phyloP scores from a whole-genome alignment of 1,140 invertebrate species.

The Euwallacea fornicatus region DNA sequence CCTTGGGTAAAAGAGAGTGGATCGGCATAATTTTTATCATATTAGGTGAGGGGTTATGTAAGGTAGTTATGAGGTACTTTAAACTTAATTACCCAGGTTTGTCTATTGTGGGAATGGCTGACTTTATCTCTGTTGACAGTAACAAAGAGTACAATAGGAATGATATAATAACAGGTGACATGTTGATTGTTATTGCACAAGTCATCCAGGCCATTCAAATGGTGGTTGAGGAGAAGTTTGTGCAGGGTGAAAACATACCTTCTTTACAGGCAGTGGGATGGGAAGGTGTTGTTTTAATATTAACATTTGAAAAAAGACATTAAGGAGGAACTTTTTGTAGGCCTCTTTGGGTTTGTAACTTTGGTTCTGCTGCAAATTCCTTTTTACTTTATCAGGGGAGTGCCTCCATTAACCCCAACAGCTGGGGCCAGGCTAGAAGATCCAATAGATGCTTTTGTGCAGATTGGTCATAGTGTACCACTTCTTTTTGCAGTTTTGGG shows the following conservation, averaged over 20 bases:
- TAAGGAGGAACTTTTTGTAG: slow-evolving; percentile 15
- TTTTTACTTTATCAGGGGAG: slow-evolving; percentile 80
- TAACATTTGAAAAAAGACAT: not conserved
- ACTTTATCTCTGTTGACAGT: slow-evolving; percentile 63
- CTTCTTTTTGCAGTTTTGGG: slow-evolving; percentile 69
- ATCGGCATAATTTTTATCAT: slow-evolving; percentile 80
- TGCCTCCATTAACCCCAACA: slow-evolving; percentile 75
- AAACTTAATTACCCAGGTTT: slow-evolving; percentile 57
- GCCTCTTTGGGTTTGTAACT: slow-evolving; percentile 83
- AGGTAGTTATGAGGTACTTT: not conserved
- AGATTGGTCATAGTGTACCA: slow-evolving; percentile 70
- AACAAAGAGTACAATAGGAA: slow-evolving; percentile 64
- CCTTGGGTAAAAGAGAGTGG: slow-evolving; percentile 76
- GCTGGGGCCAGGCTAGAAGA: slow-evolving; percentile 82
- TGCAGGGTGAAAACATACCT: slow-evolving; percentile 79
- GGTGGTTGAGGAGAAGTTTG: slow-evolving; percentile 93
- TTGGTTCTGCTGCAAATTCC: slow-evolving; percentile 76
- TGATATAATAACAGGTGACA: slow-evolving; percentile 85
- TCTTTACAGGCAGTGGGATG: slow-evolving; percentile 84
- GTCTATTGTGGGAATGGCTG: slow-evolving; percentile 78
- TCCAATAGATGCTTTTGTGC: slow-evolving; percentile 77
- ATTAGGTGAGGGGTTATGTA: slow-evolving; percentile 52
- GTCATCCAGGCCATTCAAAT: slow-evolving; percentile 90
- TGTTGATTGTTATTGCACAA: slow-evolving; percentile 89
- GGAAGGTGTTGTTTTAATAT: slow-evolving; percentile 75